phyloP scores from a whole-genome alignment of 2,797 vertebrate genomes.

The Gobionotothen gibberifrons region DNA sequence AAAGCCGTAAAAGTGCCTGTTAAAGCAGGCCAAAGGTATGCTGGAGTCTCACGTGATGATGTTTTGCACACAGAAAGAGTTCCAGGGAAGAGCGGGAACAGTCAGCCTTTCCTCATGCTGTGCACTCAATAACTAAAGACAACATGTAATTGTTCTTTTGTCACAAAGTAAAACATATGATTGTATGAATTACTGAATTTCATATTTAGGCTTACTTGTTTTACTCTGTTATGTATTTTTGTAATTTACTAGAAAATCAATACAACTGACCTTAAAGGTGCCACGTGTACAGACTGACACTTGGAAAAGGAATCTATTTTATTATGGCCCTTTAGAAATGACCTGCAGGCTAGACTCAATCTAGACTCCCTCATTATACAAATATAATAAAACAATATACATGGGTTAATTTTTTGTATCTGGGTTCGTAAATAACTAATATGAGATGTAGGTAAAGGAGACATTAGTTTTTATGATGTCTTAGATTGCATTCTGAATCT shows the following conservation, averaged over 20 bases:
- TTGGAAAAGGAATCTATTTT: no score
- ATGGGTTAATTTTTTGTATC: neutral
- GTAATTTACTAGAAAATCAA: neutral
- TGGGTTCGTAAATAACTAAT: neutral
- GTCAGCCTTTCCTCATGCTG: conserved; percentile 15
- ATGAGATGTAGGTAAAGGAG: neutral
- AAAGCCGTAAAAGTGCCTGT: conserved; percentile 57
- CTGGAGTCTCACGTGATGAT: conserved; percentile 67
- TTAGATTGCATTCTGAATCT: neutral
- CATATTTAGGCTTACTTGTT: neutral
- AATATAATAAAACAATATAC: neutral
- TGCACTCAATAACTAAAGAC: neutral
- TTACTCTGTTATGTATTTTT: neutral
- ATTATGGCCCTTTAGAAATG: no score
- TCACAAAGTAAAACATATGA: neutral
- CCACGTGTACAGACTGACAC: no score
- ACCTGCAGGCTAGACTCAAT: no score
- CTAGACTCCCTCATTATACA: no score
- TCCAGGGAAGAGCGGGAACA: conserved; percentile 23
- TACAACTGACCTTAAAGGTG: neutral
- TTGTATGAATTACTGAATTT: neutral
- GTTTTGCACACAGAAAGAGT: conserved; percentile 30
- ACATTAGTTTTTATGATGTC: neutral
- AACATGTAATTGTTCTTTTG: neutral
- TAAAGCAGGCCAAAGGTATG: conserved; percentile 65